A percentile compares a stretch with the other conserved stretches of the same genome.
phyloP scores from a whole-genome alignment of 1,140 invertebrate genomes.

The Colletes latitarsis region DNA sequence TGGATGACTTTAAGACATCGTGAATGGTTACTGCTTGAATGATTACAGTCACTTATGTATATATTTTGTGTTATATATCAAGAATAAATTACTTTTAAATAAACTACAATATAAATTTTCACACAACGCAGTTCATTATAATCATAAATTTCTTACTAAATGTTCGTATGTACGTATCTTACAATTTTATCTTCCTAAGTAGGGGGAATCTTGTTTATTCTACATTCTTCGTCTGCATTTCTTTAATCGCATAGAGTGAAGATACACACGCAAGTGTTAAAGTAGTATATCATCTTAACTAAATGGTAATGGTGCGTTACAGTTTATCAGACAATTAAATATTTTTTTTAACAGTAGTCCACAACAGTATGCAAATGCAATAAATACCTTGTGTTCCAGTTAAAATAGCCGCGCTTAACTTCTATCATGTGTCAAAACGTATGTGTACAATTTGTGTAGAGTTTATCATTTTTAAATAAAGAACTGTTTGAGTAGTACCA shows the following conservation, averaged over 20 bases:
- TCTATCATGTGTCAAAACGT: neutral
- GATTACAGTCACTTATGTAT: too few species aligned
- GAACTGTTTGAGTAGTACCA: neutral
- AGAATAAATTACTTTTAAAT: neutral
- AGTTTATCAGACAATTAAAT: constrained; percentile 32
- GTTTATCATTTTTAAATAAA: constrained; percentile 24
- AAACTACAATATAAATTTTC: neutral
- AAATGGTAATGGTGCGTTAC: constrained; percentile 50
- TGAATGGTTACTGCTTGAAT: too few species aligned
- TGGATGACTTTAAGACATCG: too few species aligned
- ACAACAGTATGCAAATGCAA: neutral
- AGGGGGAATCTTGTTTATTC: constrained; percentile 50
- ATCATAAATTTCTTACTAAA: neutral
- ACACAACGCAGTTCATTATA: neutral
- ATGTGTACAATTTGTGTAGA: neutral
- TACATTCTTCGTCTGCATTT: constrained; percentile 10
- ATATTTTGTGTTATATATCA: neutral
- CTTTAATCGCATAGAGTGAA: constrained; percentile 36
- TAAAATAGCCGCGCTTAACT: constrained; percentile 14
- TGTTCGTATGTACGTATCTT: neutral
- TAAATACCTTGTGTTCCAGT: constrained; percentile 1
- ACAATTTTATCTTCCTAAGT: constrained; percentile 44
- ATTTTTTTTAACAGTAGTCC: constrained; percentile 11
- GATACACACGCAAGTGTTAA: neutral
- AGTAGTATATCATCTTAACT: constrained; percentile 15